Base-by-base conservation (phyloP, 2,113 vertebrate genomes). In the Gymnarchus niloticus region DNA sequence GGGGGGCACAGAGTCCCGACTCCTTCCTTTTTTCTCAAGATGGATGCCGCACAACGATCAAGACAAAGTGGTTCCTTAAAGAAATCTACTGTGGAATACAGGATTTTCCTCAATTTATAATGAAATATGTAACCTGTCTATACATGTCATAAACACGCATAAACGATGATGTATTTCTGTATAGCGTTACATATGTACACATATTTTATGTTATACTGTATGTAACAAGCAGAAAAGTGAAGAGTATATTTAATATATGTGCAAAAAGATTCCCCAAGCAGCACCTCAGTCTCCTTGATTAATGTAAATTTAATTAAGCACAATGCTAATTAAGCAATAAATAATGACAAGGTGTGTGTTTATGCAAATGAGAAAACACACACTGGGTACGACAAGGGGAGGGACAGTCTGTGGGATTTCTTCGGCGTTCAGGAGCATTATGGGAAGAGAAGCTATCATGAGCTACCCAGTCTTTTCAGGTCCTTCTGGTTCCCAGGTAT, bases 251-350 rank as follows among this genome's bases (percentile, higher is more conserved):
- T 92, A 93, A 93, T 92, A 94, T 76, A 46, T 85, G 91, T 93
- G 92, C 91, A 93, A 93, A n/a, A 93, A 89, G 87, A 89, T 81
- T 93, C 91, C 92, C 92, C 88, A 82, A 90, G 90, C 88, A 28
- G 87, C 90, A 90, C 91, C 91, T 91, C 92, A 92, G 92, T 94
- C 92, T 92, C 84, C 88, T 90, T 94, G 93, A 95, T 95, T 94
- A 93, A 95, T 94, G 91, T 89, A 89, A 91, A 93, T 93, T 93
- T 93, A 93, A 94, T 94, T 93, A 94, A 90, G 89, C 91, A 1
- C 87, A 33, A 89, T 77, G 87, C 92, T 94, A 94, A 95, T 95
- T 94, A 94, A 92, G 92, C 91, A 88, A 90, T 93, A 94, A 93
- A 93, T 94, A 94, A 94, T 93, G 93, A 94, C 91, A 92, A 93